phyloP scores from a whole-genome alignment of 2,797 vertebrate species.

The Anguilla anguilla region DNA sequence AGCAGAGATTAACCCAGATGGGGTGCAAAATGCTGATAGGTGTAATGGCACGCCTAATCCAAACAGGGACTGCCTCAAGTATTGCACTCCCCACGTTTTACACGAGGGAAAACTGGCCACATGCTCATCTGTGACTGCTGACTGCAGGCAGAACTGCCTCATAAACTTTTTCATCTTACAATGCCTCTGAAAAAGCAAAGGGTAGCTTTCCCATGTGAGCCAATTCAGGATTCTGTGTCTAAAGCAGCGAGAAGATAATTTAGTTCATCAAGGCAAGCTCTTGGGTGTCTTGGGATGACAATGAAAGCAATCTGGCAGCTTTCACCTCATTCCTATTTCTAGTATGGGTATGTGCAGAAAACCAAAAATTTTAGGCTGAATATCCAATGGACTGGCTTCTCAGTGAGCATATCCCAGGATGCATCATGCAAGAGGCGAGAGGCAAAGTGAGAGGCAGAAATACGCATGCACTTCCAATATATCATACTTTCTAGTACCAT shows the following conservation, averaged over 20 bases:
- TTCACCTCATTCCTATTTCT: background rate
- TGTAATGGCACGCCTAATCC: conserved; percentile 20
- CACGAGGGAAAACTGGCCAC: background rate
- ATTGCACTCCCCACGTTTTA: background rate
- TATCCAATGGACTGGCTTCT: background rate
- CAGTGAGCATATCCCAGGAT: background rate
- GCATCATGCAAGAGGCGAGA: too few relatives aligned
- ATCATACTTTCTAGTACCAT: too few relatives aligned
- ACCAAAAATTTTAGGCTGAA: background rate
- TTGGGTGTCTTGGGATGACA: background rate
- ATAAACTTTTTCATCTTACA: background rate
- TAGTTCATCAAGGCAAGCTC: background rate
- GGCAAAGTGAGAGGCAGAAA: too few relatives aligned
- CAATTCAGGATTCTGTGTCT: background rate
- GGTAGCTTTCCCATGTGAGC: background rate
- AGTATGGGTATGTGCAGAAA: background rate
- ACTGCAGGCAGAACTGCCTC: background rate
- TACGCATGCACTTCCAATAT: too few relatives aligned
- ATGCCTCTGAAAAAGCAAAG: background rate
- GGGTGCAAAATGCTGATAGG: conserved; percentile 55
- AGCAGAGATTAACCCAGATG: conserved; percentile 49
- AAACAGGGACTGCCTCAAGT: conserved; percentile 19
- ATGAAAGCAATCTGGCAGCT: background rate
- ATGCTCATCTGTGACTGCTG: background rate
- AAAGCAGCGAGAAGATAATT: background rate